Percentiles rank a stretch among this genome's conserved stretches.
Evolutionary conservation across 2,797 vertebrate genomes (phyloP).

Genomic region (Urosaurus nigricauda): DNA sequence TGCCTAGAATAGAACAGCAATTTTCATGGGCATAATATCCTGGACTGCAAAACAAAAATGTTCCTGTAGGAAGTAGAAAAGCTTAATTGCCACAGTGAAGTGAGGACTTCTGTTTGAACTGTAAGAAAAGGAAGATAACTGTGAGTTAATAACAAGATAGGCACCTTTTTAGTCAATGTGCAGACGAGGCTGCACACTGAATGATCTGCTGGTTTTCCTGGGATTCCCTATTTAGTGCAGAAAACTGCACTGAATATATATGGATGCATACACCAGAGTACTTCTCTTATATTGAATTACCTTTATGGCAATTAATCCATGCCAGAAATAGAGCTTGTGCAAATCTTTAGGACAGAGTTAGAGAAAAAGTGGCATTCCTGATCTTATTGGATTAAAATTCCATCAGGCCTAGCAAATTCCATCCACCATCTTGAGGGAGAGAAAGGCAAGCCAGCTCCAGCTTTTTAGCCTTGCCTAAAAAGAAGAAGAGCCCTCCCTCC

Average conservation of each 20-base stretch:
- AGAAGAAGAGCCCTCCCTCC: too few species aligned
- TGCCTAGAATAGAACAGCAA: conserved; percentile 16
- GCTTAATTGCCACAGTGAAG: conserved; percentile 8
- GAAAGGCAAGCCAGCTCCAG: too few species aligned
- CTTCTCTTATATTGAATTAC: background rate
- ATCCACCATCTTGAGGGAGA: too few species aligned
- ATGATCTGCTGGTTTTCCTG: background rate
- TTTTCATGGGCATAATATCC: background rate
- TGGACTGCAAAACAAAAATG: background rate
- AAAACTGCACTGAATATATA: background rate
- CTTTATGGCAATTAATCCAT: background rate
- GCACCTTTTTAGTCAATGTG: background rate
- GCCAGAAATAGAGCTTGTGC: too few species aligned
- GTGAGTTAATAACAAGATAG: background rate
- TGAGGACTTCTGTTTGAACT: conserved; percentile 7
- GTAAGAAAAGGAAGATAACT: background rate
- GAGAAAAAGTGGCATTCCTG: background rate
- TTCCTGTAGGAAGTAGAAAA: background rate
- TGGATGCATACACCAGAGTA: background rate
- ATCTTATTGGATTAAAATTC: background rate
- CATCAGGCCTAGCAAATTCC: background rate
- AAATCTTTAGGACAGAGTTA: background rate
- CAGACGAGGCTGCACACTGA: background rate
- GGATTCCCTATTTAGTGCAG: background rate
- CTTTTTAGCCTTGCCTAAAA: too few species aligned